These are phyloP conservation scores for Ispidina lecontei DNA, from an alignment of 2,797 vertebrate species.

Conservation along the genomic window DNA sequence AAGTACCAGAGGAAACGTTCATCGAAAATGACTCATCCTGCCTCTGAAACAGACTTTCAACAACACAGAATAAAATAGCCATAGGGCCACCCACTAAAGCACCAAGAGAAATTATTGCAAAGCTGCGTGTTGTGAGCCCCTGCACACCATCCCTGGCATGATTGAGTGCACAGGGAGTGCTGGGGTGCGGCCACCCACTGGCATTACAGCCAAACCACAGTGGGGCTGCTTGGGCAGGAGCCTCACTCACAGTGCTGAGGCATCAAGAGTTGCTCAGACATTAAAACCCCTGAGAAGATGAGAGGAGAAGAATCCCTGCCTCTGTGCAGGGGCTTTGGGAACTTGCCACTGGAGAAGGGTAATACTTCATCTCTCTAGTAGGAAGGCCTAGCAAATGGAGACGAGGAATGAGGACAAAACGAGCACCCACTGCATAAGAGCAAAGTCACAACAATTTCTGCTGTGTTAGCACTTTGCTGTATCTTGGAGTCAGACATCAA, in stretches of 20 bases:
- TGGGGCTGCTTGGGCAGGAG: background rate
- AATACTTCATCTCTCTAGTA: background rate
- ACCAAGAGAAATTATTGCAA: background rate
- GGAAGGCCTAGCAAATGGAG: background rate
- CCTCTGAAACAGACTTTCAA: background rate
- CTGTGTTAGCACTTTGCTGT: background rate
- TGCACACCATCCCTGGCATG: background rate
- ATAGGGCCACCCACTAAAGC: background rate
- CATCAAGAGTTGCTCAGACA: background rate
- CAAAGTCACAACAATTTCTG: background rate
- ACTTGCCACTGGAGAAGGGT: background rate
- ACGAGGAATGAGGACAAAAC: background rate
- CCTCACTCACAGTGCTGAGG: background rate
- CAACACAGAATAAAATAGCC: background rate
- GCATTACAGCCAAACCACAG: accelerated
- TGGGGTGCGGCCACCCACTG: background rate
- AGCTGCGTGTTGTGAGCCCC: background rate
- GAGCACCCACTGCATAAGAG: background rate
- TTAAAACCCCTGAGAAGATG: background rate
- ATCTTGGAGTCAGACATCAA: background rate
- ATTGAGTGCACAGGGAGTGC: background rate
- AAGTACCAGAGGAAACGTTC: constrained; percentile 14
- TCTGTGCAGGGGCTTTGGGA: background rate
- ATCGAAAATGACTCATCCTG: background rate
- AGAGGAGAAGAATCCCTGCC: background rate